These are phyloP conservation scores for Pantala flavescens DNA, from an alignment of 1,140 invertebrate genomes.

Conservation along the genomic window DNA sequence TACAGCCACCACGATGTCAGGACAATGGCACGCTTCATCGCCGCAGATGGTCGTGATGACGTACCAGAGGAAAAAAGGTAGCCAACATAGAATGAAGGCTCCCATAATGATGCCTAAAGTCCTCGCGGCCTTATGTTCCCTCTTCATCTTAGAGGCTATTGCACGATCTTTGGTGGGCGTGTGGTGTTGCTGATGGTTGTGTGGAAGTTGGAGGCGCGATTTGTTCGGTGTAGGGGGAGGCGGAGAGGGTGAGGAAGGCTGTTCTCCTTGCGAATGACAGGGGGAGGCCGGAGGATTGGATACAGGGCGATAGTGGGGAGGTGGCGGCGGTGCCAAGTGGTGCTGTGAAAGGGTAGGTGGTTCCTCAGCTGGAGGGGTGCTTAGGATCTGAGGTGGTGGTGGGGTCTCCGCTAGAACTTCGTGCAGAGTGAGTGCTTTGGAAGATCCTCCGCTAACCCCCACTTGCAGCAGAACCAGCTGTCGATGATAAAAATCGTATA, in stretches of 20 bases:
- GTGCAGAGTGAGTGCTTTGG: background rate
- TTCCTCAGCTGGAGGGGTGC: background rate
- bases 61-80: constrained; percentile 86
- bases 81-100: constrained; percentile 76
- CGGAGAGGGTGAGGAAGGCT: constrained; percentile 19
- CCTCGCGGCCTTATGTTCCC: constrained; percentile 86
- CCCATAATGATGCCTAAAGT: constrained; percentile 87
- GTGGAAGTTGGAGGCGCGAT: background rate
- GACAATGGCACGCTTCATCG: constrained; percentile 59
- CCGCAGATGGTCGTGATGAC: constrained; percentile 76
- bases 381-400: background rate
- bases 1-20: constrained; percentile 66
- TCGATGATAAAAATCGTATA: background rate
- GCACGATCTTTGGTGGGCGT: constrained; percentile 2
- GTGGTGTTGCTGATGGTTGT: constrained; percentile 16
- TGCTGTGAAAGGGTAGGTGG: background rate
- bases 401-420: background rate
- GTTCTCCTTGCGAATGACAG: background rate
- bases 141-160: constrained; percentile 38
- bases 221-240: constrained; percentile 18
- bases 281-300: background rate
- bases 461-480: background rate
- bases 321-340: background rate
- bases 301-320: background rate
- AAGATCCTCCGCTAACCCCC: background rate